Evolutionary conservation across 1,140 invertebrate genomes (phyloP), one percentile per base, ranked within the genome.

Genomic region (Meloidogyne exigua): DNA sequence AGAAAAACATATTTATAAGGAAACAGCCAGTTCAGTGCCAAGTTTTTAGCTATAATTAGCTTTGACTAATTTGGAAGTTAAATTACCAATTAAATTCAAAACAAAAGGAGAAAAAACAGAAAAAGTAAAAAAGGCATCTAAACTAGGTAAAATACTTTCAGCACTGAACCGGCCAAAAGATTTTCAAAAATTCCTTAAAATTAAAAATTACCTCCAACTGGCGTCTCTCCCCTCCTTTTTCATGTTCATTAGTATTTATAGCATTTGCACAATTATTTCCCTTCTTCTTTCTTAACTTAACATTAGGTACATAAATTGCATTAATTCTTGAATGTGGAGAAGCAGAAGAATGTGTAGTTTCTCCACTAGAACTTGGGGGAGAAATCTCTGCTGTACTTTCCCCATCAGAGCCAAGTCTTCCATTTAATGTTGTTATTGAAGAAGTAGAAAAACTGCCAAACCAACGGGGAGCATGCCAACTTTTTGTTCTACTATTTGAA

Each of bases 201-300:
- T 39, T 10, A 10, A 39, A 39, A 39, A 39, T 39, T 39, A 23
- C 26, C 15, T 28, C 21, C 15, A 26, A 72, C 63, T n/a, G 11
- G 68, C 18, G 88, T 89, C 87, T 89, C 88, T 76, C 85, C 89
- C 79, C 87, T 87, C 75, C 88, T 78, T 57, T 88, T 72, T 32
- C 83, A 82, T 18, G n/a, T 3, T 15, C 66, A 85, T 84, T 42
- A 15, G n/a, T 70, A 42, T 12, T 28, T 13, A 36, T 25, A 25
- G 32, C 9, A 39, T 36, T 28, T 65, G 69, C n/a, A n/a, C 57
- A 13, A 64, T 23, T 66, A 39, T 39, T 73, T 57, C 49, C n/a
- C 10, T 57, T 57, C 49, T 89, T 87, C 78, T 87, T 77, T 63
- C 85, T 68, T 80, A 87, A 78, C 75, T 87, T 88, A 26, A 87